Evolutionary conservation across 2,113 vertebrate genomes (phyloP), one percentile per base, ranked within the genome.

Genomic region (Mustela nigripes): DNA sequence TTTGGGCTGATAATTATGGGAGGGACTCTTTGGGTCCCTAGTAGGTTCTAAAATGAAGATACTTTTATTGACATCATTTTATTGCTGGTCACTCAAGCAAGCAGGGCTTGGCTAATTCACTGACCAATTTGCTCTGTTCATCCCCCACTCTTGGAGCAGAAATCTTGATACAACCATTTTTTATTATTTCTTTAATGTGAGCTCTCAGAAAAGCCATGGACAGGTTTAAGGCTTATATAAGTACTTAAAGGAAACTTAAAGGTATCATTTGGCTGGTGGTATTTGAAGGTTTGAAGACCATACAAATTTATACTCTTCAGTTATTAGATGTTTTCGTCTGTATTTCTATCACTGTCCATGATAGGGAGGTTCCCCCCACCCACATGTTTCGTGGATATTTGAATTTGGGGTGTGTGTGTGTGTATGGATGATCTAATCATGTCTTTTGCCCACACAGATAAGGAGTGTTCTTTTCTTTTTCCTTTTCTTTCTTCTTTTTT

Each of bases 241-340:
- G 69, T 45, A n/a, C 62, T 87, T 94, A 42, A 79, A 94, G 36
- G 73, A 79, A 24, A 78, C 71, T 78, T 78, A 87, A 67, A 86
- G 42, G 45, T 93, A 18, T 78, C 76, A 79, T 87, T 56, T 86
- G 50, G 73, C n/a, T 67, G 56, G 18, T 42, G 1, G 36, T 45
- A 67, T 9, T 94, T 87, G 39, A 53, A 39, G 60, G 60, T 78
- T 2, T 48, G 19, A 42, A 28, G 14, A 36, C 15, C 36, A 4
- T 11, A 39, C 2, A 39, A 24, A 28, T 42, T 76, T 65, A 60
- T 2, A 4, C 15, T 88, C 26, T 16, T 6, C 24, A 42, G 45
- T 74, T 90, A 42, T 14, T n/a, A 48, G 21, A 65, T 82, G 10
- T 92, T 86, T 86, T 91, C 31, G 16, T 39, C 31, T 36, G 8